Conservation (phyloP, 2,797 vertebrate genomes). For the Enteromius afrohamiltoni region DNA sequence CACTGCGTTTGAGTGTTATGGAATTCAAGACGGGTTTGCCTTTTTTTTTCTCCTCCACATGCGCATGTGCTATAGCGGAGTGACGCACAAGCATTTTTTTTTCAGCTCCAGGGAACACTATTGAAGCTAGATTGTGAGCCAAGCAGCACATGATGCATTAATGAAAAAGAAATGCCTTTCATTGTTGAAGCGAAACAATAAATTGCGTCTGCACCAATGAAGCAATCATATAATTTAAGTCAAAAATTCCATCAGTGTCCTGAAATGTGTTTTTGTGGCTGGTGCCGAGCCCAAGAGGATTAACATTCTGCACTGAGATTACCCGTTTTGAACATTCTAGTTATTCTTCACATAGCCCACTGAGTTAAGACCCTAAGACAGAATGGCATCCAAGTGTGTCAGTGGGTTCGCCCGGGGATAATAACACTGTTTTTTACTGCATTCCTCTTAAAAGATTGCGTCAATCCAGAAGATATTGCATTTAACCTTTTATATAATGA, state of each 20-base stretch:
- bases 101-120: constrained; percentile 8
- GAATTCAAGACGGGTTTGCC: constrained; percentile 13
- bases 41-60: background rate
- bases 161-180: constrained; percentile 31
- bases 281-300: constrained; percentile 67
- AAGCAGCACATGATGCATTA: constrained; percentile 22
- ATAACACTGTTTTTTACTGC: constrained; percentile 48
- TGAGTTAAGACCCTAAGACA: constrained; percentile 56
- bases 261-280: constrained; percentile 63
- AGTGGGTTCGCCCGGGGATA: constrained; percentile 55
- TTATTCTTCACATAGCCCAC: constrained; percentile 71
- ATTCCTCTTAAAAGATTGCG: constrained; percentile 40
- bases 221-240: background rate
- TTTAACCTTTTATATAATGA: constrained; percentile 43
- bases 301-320: constrained; percentile 70
- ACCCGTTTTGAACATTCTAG: constrained; percentile 69
- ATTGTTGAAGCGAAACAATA: constrained; percentile 27
- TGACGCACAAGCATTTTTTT: constrained; percentile 35
- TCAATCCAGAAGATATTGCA: constrained; percentile 36
- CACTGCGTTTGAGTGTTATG: background rate
- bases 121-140: constrained; percentile 14
- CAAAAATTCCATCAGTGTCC: constrained; percentile 45
- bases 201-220: constrained; percentile 5
- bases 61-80: constrained; percentile 21
- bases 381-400: constrained; percentile 66